phyloP scores from a whole-genome alignment of 2,113 vertebrate genomes.

The Microcebus jonahi region DNA sequence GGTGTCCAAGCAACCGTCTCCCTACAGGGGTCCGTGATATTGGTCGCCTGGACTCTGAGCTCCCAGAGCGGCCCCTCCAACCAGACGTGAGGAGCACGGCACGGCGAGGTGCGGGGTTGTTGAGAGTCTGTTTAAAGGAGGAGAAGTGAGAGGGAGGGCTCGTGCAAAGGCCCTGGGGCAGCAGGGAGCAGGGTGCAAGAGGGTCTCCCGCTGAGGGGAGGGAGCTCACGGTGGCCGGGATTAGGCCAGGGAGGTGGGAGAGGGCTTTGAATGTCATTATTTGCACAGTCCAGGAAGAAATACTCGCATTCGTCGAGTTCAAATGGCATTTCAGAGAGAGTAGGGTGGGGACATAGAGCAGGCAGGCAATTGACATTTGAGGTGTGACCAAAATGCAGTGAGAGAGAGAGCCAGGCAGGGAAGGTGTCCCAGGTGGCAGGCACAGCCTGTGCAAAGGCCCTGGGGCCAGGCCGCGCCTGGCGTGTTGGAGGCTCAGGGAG shows the following conservation, averaged over 20 bases:
- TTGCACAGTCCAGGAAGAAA: background rate
- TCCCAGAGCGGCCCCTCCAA: no score
- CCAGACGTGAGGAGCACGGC: background rate
- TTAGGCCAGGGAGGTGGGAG: background rate
- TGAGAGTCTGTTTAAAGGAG: background rate
- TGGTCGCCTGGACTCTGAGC: no score
- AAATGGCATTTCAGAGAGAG: background rate
- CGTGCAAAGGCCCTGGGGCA: background rate
- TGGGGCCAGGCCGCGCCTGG: background rate
- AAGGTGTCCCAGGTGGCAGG: fast-evolving
- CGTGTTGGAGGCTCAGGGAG: fast-evolving
- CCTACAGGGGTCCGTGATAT: no score
- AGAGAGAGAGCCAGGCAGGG: background rate
- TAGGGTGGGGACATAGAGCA: background rate
- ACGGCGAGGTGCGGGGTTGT: background rate
- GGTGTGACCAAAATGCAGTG: background rate
- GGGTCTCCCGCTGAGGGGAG: background rate
- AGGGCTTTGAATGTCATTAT: no score
- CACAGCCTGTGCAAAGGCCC: background rate
- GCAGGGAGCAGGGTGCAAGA: background rate
- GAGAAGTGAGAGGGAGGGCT: background rate
- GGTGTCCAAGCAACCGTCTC: no score
- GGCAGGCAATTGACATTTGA: background rate
- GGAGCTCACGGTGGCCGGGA: no score
- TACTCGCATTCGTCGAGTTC: background rate